These are phyloP conservation scores for Yponomeuta plumbellus DNA, from an alignment of 2,888 invertebrate species.

Conservation along the genomic window DNA sequence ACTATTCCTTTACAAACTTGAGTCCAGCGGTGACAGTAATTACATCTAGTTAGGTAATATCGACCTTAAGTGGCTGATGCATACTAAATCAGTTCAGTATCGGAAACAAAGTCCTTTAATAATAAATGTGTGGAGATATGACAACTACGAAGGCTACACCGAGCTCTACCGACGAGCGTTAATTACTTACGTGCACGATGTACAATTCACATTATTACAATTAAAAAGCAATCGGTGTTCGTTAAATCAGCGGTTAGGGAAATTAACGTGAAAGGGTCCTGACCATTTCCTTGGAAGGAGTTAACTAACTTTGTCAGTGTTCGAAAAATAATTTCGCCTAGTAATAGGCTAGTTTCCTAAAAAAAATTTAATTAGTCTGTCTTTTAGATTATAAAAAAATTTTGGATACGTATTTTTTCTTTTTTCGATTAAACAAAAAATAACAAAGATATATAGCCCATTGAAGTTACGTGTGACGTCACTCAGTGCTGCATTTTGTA, in stretches of 20 bases:
- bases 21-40: too few species aligned
- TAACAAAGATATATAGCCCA: too few species aligned
- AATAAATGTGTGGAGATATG: slow-evolving; percentile 53
- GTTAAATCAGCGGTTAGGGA: not conserved
- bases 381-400: too few species aligned
- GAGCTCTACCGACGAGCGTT: slow-evolving; percentile 42
- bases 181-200: slow-evolving; percentile 39
- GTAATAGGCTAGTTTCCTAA: too few species aligned
- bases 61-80: slow-evolving; percentile 44
- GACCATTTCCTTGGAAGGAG: not conserved
- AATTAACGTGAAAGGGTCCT: slow-evolving; percentile 6
- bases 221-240: slow-evolving; percentile 29
- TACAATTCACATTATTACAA: slow-evolving; percentile 35
- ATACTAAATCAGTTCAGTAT: slow-evolving; percentile 55
- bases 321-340: not conserved
- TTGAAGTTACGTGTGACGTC: too few species aligned
- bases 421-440: too few species aligned
- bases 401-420: too few species aligned
- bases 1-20: too few species aligned
- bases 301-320: not conserved
- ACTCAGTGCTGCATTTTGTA: too few species aligned
- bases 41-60: slow-evolving; percentile 21
- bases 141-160: slow-evolving; percentile 47
- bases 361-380: too few species aligned
- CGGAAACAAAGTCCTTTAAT: slow-evolving; percentile 42